Evolutionary conservation across 1,140 invertebrate species (phyloP).

Genomic region (Harlomillsia oculata): DNA sequence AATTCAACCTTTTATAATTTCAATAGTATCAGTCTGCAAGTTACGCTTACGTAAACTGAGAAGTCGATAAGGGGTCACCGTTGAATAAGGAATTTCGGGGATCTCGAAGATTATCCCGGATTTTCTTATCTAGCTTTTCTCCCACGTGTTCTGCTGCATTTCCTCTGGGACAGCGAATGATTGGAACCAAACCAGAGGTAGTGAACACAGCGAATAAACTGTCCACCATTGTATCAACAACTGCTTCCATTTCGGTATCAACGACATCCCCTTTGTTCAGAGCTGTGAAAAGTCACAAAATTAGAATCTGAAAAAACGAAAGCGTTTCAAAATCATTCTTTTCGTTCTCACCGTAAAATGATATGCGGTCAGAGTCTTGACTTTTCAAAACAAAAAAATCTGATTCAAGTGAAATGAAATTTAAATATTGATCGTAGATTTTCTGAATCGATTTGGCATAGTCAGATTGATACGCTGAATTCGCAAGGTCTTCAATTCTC

Average conservation of each 20-base stretch:
- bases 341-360: constrained; percentile 92
- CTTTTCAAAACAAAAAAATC: constrained; percentile 91
- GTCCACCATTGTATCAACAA: constrained; percentile 92
- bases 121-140: constrained; percentile 92
- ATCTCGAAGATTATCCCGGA: constrained; percentile 93
- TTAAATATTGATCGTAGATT: constrained; percentile 94
- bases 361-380: constrained; percentile 78
- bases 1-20: constrained; percentile 38
- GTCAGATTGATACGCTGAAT: constrained; percentile 76
- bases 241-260: constrained; percentile 88
- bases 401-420: constrained; percentile 97
- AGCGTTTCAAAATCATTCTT: constrained; percentile 90
- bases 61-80: constrained; percentile 51
- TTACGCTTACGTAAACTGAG: constrained; percentile 41
- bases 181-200: constrained; percentile 87
- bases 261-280: constrained; percentile 90
- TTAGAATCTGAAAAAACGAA: no score
- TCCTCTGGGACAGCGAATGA: constrained; percentile 87
- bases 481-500: constrained; percentile 90
- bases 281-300: constrained; percentile 49
- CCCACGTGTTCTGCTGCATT: constrained; percentile 98
- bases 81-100: constrained; percentile 92
- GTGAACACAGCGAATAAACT: constrained; percentile 85
- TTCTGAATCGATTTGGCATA: constrained; percentile 85
- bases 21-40: constrained; percentile 59